Evolutionary conservation across 2,113 vertebrate species (phyloP).

Genomic region (Prolemur simus): DNA sequence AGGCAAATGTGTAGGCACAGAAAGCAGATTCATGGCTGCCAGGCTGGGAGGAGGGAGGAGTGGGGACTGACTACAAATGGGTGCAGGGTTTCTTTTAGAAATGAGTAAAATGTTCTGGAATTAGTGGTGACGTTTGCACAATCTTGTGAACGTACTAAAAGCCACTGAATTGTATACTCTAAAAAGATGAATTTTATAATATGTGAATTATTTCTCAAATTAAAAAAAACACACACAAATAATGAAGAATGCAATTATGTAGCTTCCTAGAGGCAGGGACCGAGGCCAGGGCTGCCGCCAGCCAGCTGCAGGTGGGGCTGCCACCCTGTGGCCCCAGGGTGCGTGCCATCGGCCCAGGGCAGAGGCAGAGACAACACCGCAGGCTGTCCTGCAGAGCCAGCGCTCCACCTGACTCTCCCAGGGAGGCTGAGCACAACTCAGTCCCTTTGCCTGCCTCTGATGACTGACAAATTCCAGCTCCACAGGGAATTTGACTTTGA

Average conservation of each 20-base stretch:
- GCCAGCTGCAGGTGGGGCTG: no score
- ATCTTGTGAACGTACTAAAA: background rate
- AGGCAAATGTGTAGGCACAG: background rate
- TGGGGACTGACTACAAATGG: background rate
- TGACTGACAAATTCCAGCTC: background rate
- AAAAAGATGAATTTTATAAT: background rate
- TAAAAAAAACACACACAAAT: background rate
- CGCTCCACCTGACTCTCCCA: accelerated
- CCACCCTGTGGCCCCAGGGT: background rate
- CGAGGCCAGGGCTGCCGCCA: background rate
- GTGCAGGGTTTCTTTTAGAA: background rate
- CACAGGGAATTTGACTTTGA: background rate
- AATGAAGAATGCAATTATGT: background rate
- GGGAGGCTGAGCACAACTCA: background rate
- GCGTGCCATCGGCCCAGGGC: background rate
- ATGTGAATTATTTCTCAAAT: background rate
- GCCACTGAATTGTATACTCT: background rate
- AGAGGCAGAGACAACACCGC: background rate
- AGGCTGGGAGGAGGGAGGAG: background rate
- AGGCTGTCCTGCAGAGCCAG: background rate
- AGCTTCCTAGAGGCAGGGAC: background rate
- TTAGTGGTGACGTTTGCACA: background rate
- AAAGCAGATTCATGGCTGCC: background rate
- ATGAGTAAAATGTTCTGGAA: background rate
- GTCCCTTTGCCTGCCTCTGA: background rate